A percentile compares a stretch with the other conserved stretches of the same genome.
phyloP scores from a whole-genome alignment of 2,888 invertebrate genomes.

The Trissonchulus sp. region DNA sequence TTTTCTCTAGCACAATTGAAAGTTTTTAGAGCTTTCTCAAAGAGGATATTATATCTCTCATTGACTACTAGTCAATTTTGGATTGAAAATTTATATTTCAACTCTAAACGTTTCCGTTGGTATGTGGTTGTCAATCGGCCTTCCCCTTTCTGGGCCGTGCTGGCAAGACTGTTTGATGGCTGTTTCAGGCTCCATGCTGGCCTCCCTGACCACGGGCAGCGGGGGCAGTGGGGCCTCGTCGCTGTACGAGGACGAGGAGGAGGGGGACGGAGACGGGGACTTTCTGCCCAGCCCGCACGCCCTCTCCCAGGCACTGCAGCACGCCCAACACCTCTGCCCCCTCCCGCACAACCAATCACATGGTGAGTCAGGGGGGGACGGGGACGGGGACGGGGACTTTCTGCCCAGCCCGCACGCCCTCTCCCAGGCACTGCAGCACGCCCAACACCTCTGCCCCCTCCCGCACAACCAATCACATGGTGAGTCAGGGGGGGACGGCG shows the following conservation, averaged over 20 bases:
- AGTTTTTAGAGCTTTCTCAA: background rate
- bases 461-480: background rate
- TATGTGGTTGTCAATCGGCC: background rate
- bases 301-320: background rate
- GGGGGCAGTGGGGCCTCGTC: conserved; percentile 12
- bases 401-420: background rate
- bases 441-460: background rate
- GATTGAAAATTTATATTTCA: background rate
- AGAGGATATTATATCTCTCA: background rate
- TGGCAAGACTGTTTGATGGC: no score
- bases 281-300: conserved; percentile 14
- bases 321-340: background rate
- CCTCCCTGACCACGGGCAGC: conserved; percentile 7
- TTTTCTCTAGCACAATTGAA: background rate
- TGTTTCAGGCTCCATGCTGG: conserved; percentile 25
- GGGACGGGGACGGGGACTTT: conserved; percentile 21
- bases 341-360: background rate
- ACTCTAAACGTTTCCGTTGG: no score
- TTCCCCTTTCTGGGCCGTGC: no score
- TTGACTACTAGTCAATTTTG: conserved; percentile 1
- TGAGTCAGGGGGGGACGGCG: conserved; percentile 17
- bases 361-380: conserved; percentile 8
- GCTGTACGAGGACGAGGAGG: conserved; percentile 22
- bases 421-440: background rate
- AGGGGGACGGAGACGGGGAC: conserved; percentile 25